Evolutionary conservation across 2,888 invertebrate species (phyloP).

Genomic region (Noctuana brunneofusca): DNA sequence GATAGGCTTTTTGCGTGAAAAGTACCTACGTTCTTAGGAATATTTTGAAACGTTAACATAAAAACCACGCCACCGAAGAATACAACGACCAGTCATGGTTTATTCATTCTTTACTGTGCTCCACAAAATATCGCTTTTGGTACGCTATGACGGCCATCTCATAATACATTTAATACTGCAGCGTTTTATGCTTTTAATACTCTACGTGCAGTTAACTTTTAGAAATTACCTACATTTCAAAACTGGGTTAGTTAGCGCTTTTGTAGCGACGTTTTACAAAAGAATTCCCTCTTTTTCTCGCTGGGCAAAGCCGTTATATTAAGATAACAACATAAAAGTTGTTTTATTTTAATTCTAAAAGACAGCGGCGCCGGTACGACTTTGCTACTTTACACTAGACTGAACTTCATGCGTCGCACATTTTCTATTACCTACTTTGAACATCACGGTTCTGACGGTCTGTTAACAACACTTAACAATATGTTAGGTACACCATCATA

Average conservation of each 20-base stretch:
- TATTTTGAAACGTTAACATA: conserved; percentile 15
- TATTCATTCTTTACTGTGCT: conserved; percentile 31
- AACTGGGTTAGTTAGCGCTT: conserved; percentile 55
- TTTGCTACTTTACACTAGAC: conserved; percentile 29
- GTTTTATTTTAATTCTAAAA: conserved; percentile 19
- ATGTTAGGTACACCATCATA: conserved; percentile 6
- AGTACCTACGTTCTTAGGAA: conserved; percentile 1
- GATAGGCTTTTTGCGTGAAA: not conserved
- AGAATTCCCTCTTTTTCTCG: conserved; percentile 42
- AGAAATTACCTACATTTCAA: conserved; percentile 53
- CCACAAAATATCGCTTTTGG: conserved; percentile 31
- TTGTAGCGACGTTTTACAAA: conserved; percentile 49
- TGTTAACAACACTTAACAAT: conserved; percentile 12
- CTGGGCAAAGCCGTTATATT: conserved; percentile 38
- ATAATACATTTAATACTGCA: conserved; percentile 35
- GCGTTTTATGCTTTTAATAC: conserved; percentile 32
- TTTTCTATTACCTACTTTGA: conserved; percentile 23
- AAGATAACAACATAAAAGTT: conserved; percentile 17
- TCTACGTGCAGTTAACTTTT: conserved; percentile 43
- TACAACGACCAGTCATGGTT: conserved; percentile 30
- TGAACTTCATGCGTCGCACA: conserved; percentile 16
- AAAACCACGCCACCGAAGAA: conserved; percentile 21
- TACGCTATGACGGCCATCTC: conserved; percentile 25
- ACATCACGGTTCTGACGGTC: conserved; percentile 1
- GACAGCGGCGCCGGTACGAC: conserved; percentile 1